A percentile compares a stretch with the other conserved stretches of the same genome.
Evolutionary conservation across 1,140 invertebrate species (phyloP).

Genomic region (Campoletis sonorensis): DNA sequence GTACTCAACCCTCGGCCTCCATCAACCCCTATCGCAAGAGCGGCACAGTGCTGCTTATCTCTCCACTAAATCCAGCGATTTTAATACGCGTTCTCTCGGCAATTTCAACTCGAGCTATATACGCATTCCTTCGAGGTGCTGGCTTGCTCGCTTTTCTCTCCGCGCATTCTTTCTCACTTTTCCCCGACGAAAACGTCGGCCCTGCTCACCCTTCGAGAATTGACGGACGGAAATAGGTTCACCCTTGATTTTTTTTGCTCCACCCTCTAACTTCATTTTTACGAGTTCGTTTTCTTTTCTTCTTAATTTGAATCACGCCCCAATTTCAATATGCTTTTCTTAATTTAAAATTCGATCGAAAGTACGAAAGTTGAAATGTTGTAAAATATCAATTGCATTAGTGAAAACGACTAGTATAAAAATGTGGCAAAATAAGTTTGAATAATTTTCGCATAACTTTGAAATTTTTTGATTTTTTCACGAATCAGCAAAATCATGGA

Average conservation of each 20-base stretch:
- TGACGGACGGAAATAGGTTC: conserved; percentile 16
- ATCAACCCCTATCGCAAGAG: conserved; percentile 27
- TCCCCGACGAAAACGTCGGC: conserved; percentile 10
- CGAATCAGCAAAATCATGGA: too few species aligned
- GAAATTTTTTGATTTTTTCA: too few species aligned
- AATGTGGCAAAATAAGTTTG: too few species aligned
- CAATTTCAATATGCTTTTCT: not conserved
- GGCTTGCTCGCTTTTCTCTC: conserved; percentile 54
- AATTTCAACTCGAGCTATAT: conserved; percentile 67
- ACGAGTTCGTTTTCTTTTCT: conserved; percentile 72
- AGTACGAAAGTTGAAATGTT: not conserved
- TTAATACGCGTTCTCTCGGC: conserved; percentile 75
- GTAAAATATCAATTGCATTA: not conserved
- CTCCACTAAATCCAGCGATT: conserved; percentile 68
- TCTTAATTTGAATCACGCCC: conserved; percentile 70
- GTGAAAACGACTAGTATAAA: too few species aligned
- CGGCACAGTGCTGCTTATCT: conserved; percentile 65
- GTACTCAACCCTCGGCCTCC: conserved; percentile 23
- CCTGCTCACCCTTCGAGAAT: conserved; percentile 40
- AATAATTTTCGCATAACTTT: too few species aligned
- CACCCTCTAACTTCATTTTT: conserved; percentile 73
- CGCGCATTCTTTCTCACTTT: conserved; percentile 36
- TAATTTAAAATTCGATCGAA: not conserved
- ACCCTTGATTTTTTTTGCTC: conserved; percentile 58
- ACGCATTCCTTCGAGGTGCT: conserved; percentile 65